Evolutionary conservation across 2,888 invertebrate species (phyloP).

Genomic region (Polylopha cassiicola): DNA sequence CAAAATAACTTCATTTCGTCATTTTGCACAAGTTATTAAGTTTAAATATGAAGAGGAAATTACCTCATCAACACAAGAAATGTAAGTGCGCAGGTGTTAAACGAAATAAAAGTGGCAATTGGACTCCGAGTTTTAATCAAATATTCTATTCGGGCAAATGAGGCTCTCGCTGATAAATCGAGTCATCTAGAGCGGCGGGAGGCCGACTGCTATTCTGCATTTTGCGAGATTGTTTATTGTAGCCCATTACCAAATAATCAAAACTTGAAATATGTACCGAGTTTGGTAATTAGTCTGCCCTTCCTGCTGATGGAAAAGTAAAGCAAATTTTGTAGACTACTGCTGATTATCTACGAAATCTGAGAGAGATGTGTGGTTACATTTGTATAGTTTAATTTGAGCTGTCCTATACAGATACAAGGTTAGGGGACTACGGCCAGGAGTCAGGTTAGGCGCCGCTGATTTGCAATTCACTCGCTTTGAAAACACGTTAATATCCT

Average conservation of each 20-base stretch:
- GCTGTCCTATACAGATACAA: slow-evolving; percentile 16
- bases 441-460: slow-evolving; percentile 33
- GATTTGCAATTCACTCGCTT: slow-evolving; percentile 52
- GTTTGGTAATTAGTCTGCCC: no score
- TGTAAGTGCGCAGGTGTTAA: slow-evolving; percentile 24
- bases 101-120: slow-evolving; percentile 40
- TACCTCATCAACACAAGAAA: slow-evolving; percentile 12
- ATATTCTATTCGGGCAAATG: slow-evolving; percentile 49
- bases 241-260: slow-evolving; percentile 41
- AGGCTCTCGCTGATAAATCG: slow-evolving; percentile 53
- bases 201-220: slow-evolving; percentile 32
- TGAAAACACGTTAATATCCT: slow-evolving; percentile 53
- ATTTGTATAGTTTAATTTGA: slow-evolving; percentile 9
- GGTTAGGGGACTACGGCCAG: slow-evolving; percentile 24
- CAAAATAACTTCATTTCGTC: slow-evolving; percentile 21
- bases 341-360: slow-evolving; percentile 6
- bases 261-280: slow-evolving; percentile 26
- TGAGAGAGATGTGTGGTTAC: slow-evolving; percentile 8
- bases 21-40: slow-evolving; percentile 16
- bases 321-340: slow-evolving; percentile 8
- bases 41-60: slow-evolving; percentile 8
- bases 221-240: slow-evolving; percentile 42
- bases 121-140: slow-evolving; percentile 48
- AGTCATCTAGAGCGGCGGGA: slow-evolving; percentile 42
- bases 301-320: no score